These are phyloP conservation scores for Bellardia pandia DNA, from an alignment of 2,888 invertebrate species.

Conservation along the genomic window DNA sequence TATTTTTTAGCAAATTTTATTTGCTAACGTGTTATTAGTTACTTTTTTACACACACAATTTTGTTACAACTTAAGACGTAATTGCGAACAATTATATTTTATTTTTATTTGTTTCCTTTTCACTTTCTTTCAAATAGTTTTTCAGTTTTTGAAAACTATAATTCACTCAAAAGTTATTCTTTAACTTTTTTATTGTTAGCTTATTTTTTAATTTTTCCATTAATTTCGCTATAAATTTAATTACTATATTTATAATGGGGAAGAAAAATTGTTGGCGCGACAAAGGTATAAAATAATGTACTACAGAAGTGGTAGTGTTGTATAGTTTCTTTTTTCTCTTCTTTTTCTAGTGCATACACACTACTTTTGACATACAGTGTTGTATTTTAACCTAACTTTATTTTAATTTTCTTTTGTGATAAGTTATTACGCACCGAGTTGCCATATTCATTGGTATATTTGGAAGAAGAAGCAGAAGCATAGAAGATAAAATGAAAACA, in stretches of 20 bases:
- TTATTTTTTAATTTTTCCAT: slow-evolving; percentile 53
- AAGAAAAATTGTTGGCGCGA: slow-evolving; percentile 72
- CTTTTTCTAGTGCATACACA: slow-evolving; percentile 69
- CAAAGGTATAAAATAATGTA: slow-evolving; percentile 73
- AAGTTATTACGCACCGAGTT: slow-evolving; percentile 12
- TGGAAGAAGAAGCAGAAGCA: slow-evolving; percentile 52
- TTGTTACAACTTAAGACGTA: slow-evolving; percentile 68
- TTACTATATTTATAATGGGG: slow-evolving; percentile 39
- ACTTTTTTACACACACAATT: slow-evolving; percentile 35
- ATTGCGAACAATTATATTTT: slow-evolving; percentile 53
- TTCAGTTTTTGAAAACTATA: slow-evolving; percentile 67
- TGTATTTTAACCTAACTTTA: slow-evolving; percentile 69
- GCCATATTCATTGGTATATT: slow-evolving; percentile 27
- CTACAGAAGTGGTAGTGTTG: slow-evolving; percentile 65
- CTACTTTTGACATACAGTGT: slow-evolving; percentile 55
- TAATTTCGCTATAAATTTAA: slow-evolving; percentile 46
- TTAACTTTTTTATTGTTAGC: slow-evolving; percentile 50
- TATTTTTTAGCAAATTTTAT: slow-evolving; percentile 60
- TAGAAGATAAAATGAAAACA: slow-evolving; percentile 41
- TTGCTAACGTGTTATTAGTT: slow-evolving; percentile 66
- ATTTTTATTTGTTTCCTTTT: slow-evolving; percentile 56
- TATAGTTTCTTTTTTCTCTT: slow-evolving; percentile 65
- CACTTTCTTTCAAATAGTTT: slow-evolving; percentile 62
- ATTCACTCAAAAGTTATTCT: slow-evolving; percentile 44
- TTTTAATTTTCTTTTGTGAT: slow-evolving; percentile 28